Base-by-base conservation (phyloP, 2,888 invertebrate genomes). In the Mimachlamys varia region DNA sequence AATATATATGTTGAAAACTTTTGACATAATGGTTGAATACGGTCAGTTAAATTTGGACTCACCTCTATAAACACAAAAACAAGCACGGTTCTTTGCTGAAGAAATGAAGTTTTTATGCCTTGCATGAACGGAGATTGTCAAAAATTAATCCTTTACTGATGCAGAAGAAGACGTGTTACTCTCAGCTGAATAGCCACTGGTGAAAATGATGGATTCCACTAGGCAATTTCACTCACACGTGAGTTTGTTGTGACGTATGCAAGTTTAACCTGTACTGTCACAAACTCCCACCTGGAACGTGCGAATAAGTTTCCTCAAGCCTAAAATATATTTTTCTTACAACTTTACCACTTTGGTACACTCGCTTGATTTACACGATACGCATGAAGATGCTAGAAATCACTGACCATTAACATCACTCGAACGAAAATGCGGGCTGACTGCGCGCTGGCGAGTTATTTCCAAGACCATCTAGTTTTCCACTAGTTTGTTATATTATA, bases 401-500 rank as follows among this genome's bases (percentile, higher is more conserved):
- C 27, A 76, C 27, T 33, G 33, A 33, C 76, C 76, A 76, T 76
- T 76, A 76, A 33, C 76, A 22, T 76, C 33, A 33, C 62, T 62
- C 15, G 62, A 19, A 13, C 76, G 76, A 76, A n/a, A 58, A 76
- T 76, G 76, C 76, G 33, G 76, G 76, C 33, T 76, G 76, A 76
- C 58, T 58, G 76, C 38, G 50, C n/a, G 22, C 12, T 38, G 87
- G 62, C 38, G 76, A 49, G 50, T 22, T 44, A 90, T 92, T 92
- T 91, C 55, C 62, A 55, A 89, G 89, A 50, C 91, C 90, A 92
- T 88, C 91, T 89, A 90, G 55, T 90, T 91, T 92, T 92, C 92
- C 92, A 90, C 92, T 89, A 92, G 88, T 92, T 92, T 91, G 90
- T 88, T 89, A 88, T 91, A 87, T 90, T 88, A 89, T 89, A 92